These are phyloP conservation scores for Listronotus bonariensis DNA, from an alignment of 1,140 invertebrate species.

Conservation along the genomic window DNA sequence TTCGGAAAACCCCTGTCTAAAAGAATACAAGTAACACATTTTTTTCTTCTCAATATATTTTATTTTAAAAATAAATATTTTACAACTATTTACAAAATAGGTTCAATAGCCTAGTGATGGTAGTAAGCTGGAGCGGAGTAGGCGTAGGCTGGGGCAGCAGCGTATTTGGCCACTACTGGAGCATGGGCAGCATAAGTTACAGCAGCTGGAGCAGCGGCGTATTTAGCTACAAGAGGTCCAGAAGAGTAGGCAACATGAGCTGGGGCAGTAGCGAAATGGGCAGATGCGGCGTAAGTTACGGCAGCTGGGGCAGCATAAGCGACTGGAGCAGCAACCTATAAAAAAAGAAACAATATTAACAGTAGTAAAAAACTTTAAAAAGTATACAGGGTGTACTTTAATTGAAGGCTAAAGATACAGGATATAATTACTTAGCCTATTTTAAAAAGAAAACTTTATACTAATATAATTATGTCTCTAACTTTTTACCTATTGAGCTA, in stretches of 20 bases:
- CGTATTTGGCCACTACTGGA: slow-evolving; percentile 41
- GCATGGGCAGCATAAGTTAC: too few species aligned
- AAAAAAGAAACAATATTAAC: too few species aligned
- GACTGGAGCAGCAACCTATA: slow-evolving; percentile 21
- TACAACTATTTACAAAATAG: slow-evolving; percentile 9
- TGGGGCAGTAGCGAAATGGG: slow-evolving; percentile 47
- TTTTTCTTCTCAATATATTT: too few species aligned
- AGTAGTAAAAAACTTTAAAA: too few species aligned
- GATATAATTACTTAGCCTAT: too few species aligned
- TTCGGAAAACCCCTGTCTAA: too few species aligned
- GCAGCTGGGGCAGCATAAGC: slow-evolving; percentile 27
- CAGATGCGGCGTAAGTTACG: slow-evolving; percentile 38
- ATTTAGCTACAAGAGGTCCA: slow-evolving; percentile 47
- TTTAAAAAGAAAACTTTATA: too few species aligned
- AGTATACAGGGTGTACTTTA: too few species aligned
- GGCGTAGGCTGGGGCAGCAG: slow-evolving; percentile 36
- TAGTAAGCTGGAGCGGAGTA: slow-evolving; percentile 33
- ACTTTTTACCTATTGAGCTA: too few species aligned
- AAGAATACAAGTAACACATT: too few species aligned
- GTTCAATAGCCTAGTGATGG: slow-evolving; percentile 9
- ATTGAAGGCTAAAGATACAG: too few species aligned
- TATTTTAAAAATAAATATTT: slow-evolving; percentile 8
- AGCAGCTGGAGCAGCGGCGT: slow-evolving; percentile 30
- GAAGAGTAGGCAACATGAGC: slow-evolving; percentile 33
- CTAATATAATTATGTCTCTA: too few species aligned